A percentile compares a stretch with the other conserved stretches of the same genome.
Evolutionary conservation across 2,113 vertebrate species (phyloP).

Genomic region (Pica pica): DNA sequence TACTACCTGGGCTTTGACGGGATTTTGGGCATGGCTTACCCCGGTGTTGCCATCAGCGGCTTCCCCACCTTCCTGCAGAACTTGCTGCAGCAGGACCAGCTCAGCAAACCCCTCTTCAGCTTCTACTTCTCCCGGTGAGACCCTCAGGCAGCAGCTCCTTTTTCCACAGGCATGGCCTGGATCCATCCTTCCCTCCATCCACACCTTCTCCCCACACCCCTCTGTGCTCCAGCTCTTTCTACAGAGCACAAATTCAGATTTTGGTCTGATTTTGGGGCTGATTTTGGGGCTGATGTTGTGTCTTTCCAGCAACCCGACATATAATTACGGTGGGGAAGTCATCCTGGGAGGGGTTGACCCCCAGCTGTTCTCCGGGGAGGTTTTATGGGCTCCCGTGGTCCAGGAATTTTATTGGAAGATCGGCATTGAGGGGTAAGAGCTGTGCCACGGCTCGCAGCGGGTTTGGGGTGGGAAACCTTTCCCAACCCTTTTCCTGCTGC

Average conservation of each 20-base stretch:
- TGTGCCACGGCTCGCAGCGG: accelerated
- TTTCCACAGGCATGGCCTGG: background rate
- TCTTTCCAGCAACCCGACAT: slow-evolving; percentile 15
- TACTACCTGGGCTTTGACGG: slow-evolving; percentile 63
- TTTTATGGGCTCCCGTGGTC: slow-evolving; percentile 62
- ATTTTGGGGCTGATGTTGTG: background rate
- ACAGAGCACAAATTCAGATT: background rate
- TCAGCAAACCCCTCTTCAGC: slow-evolving; percentile 59
- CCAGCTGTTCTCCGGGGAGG: slow-evolving; percentile 44
- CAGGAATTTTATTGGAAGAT: slow-evolving; percentile 66
- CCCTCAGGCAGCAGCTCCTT: background rate
- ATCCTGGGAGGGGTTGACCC: slow-evolving; percentile 56
- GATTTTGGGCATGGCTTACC: slow-evolving; percentile 69
- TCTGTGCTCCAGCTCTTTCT: accelerated
- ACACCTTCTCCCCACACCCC: accelerated
- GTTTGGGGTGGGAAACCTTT: background rate
- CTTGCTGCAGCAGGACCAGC: slow-evolving; percentile 46
- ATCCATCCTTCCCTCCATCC: background rate
- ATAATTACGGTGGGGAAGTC: slow-evolving; percentile 45
- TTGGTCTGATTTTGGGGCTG: background rate
- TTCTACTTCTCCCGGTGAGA: slow-evolving; percentile 61
- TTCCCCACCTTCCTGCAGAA: slow-evolving; percentile 32
- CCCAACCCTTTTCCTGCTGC: background rate
- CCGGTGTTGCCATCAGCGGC: background rate
- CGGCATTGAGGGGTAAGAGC: slow-evolving; percentile 56